Base-by-base conservation (phyloP, 2,113 vertebrate species). In the Meles meles region DNA sequence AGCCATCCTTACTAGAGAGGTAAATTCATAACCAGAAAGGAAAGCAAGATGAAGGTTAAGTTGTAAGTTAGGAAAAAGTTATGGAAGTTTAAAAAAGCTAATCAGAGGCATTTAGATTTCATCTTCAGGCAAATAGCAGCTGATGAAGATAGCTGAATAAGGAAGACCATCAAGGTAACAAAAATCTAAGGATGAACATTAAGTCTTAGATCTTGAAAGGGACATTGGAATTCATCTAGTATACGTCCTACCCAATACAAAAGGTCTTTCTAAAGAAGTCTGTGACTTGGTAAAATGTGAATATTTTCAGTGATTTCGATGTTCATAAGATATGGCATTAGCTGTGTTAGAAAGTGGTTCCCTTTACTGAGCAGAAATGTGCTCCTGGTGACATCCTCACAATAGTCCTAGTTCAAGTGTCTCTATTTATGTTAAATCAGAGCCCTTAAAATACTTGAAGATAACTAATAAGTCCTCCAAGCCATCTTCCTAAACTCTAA, bases 291-390 rank as follows among this genome's bases (percentile, higher is more conserved):
- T 65, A 42, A 77, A 93, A 93, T 77, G 79, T 61, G 71, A 90
- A 76, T 14, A 76, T 93, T 96, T 89, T 74, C n/a, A 15, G 11
- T 71, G 2, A 93, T 57, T 57, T 93, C 3, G 1, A 29, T 69
- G 76, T 91, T 89, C 55, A 10, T 88, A 93, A 71, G 42, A 93
- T 47, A 47, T 1, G 14, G 39, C 39, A 81, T 59, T 90, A 74
- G 3, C 34, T 97, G 0, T 96, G 55, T 74, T 86, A 91, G 49
- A 83, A 77, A 87, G 27, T 82, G 20, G 12, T 95, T 93, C 52
- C 83, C 44, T 61, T 88, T 89, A 52, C 59, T 87, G 49, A 93
- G 80, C 69, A 93, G 67, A 95, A 90, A 77, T 44, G 21, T 84
- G 39, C 17, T 79, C 25, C 69, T 71, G 18, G 21, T 89, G 44